Evolutionary conservation across 2,113 vertebrate genomes (phyloP).

Genomic region (Tichodroma muraria): DNA sequence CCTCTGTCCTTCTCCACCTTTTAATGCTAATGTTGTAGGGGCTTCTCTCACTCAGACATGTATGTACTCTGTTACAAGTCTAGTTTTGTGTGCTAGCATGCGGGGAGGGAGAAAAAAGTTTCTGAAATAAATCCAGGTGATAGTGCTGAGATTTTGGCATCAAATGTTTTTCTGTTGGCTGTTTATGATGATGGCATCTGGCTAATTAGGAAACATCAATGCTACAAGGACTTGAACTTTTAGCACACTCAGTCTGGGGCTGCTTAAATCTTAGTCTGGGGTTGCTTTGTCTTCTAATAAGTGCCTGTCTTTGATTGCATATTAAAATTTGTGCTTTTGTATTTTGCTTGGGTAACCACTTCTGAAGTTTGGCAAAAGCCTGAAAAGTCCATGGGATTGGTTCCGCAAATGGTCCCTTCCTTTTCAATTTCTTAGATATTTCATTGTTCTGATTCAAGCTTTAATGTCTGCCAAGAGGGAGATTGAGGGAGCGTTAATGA

Average conservation of each 20-base stretch:
- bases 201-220: background rate
- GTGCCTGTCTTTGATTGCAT: background rate
- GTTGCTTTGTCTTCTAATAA: background rate
- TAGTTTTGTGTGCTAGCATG: background rate
- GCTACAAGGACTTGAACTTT: background rate
- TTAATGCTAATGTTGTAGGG: background rate
- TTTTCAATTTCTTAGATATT: background rate
- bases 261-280: background rate
- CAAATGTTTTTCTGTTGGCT: background rate
- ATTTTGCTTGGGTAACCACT: background rate
- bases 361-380: background rate
- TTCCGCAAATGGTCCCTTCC: background rate
- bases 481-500: rapidly evolving
- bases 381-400: background rate
- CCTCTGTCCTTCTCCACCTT: background rate
- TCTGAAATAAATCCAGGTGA: background rate
- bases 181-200: background rate
- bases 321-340: background rate
- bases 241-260: rapidly evolving
- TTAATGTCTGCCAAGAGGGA: background rate
- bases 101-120: background rate
- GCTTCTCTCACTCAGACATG: rapidly evolving
- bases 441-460: background rate
- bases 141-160: background rate
- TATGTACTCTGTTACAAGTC: background rate